Base-by-base conservation (phyloP, 2,888 invertebrate species). In the Hypomecis punctinalis region DNA sequence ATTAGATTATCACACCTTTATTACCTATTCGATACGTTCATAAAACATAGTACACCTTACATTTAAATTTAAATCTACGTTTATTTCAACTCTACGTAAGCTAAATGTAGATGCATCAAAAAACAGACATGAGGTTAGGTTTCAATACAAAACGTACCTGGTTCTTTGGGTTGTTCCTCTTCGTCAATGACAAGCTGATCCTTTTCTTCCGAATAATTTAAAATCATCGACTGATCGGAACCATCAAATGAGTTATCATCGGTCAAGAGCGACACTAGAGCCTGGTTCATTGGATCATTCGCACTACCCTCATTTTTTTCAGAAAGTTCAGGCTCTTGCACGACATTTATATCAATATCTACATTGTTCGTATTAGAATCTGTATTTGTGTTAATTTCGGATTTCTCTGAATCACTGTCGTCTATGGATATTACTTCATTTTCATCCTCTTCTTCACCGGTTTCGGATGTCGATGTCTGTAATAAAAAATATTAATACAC, bases 201-300 rank as follows among this genome's bases (percentile, higher is more conserved):
- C 54, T 76, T 80, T 33, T 85, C 87, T 68, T 82, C 83, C 0
- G 88, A 87, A 78, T 87, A 89, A 68, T 86, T 83, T 0, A 91
- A 78, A 61, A 77, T 76, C 1, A 84, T 60, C 65, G 82, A 81
- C 13, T 83, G 76, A 62, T 90, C 87, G 0, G 86, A 82, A 13
- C 77, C 80, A 2, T 63, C 49, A 4, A 73, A 69, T 0, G 91
- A 91, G 68, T 86, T 88, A 74, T 93, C 93, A 69, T 93, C 92
- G 39, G 92, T 91, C 42, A 92, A 71, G 45, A 92, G 70, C 0
- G 93, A 93, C 8, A 82, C 70, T 39, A 85, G 84, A 13, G 78
- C 85, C 74, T 84, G 86, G 59, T 84, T 84, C 35, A 85, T 71
- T 9, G 81, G 80, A 77, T 89, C 84, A n/a, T 55, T 66, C 1